Evolutionary conservation across 1,140 invertebrate genomes (phyloP), one percentile per base, ranked within the genome.

Genomic region (Gonatopus flavifemur): DNA sequence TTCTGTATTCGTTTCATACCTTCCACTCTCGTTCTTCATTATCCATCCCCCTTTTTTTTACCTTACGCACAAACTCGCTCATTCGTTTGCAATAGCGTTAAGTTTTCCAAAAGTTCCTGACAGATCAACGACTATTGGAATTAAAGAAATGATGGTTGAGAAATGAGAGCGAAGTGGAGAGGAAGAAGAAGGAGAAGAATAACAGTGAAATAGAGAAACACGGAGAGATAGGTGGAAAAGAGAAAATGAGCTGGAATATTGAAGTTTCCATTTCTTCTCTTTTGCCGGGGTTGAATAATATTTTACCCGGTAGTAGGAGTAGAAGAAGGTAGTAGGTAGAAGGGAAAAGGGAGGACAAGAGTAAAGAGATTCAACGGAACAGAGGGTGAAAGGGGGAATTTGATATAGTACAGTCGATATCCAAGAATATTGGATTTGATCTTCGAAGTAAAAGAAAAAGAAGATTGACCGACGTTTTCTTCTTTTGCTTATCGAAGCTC

Each of bases 41-140:
- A 39, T 21, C 41, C 19, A 9, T 38, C 47, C 19, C 25, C 44
- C 2, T 21, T 41, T 45, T 47, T 45, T 45, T 59, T 28, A 57
- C 43, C 52, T 52, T 45, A 48, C 32, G 53, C 44, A 33, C 16
- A 38, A 39, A 36, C 44, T 42, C 57, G 44, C 66, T 52, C 53
- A 59, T 67, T 60, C 60, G 68, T 57, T 59, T 61, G 69, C 69
- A 71, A 71, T 69, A 70, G 70, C 62, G 66, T 33, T 57, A 66
- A 71, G 67, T 74, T 72, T 68, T 62, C 61, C 53, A 22, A 63
- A 71, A 74, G 52, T 74, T 71, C 60, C 50, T 57, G 67, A 69
- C 60, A 69, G 69, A 74, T 74, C 71, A 74, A 74, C 66, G 69
- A 70, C 66, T 72, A 70, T 68, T 67, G 67, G 69, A 71, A 72